A percentile compares a stretch with the other conserved stretches of the same genome.
phyloP scores from a whole-genome alignment of 2,797 vertebrate species.

The Enteromius anoplus region DNA sequence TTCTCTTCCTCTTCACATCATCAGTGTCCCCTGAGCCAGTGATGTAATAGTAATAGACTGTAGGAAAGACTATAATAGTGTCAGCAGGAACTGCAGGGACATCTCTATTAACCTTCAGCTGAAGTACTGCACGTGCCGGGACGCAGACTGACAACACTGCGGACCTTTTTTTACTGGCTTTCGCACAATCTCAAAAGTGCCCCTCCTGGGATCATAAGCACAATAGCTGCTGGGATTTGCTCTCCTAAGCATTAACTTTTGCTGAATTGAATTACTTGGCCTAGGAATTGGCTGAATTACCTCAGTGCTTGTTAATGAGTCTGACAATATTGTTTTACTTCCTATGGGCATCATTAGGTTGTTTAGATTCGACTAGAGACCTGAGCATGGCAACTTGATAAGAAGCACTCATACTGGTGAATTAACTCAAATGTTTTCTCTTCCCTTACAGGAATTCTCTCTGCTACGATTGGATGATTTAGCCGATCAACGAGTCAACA shows the following conservation, averaged over 20 bases:
- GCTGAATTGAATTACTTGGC: constrained; percentile 41
- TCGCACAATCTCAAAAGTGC: neutral
- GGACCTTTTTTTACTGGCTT: constrained; percentile 36
- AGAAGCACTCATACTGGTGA: constrained; percentile 32
- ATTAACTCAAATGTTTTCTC: constrained; percentile 31
- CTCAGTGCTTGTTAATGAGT: constrained; percentile 44
- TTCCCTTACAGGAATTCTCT: constrained; percentile 87
- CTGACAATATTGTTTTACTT: constrained; percentile 43
- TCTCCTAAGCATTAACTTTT: constrained; percentile 46
- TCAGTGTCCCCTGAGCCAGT: constrained; percentile 50
- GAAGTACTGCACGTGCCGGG: constrained; percentile 48
- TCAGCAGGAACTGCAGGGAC: constrained; percentile 65
- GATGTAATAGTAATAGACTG: constrained; percentile 64
- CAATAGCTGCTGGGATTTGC: constrained; percentile 47
- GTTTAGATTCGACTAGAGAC: constrained; percentile 37
- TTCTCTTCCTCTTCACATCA: constrained; percentile 5
- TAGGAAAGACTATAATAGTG: constrained; percentile 52
- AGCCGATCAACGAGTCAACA: constrained; percentile 89
- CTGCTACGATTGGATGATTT: constrained; percentile 89
- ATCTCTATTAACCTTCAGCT: constrained; percentile 77
- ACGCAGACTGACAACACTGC: constrained; percentile 39
- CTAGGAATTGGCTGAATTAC: constrained; percentile 35
- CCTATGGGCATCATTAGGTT: constrained; percentile 45
- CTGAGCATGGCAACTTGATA: constrained; percentile 18
- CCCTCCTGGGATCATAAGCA: constrained; percentile 20